phyloP scores from a whole-genome alignment of 2,888 invertebrate genomes.

The Leptinotarsa tumamoca region DNA sequence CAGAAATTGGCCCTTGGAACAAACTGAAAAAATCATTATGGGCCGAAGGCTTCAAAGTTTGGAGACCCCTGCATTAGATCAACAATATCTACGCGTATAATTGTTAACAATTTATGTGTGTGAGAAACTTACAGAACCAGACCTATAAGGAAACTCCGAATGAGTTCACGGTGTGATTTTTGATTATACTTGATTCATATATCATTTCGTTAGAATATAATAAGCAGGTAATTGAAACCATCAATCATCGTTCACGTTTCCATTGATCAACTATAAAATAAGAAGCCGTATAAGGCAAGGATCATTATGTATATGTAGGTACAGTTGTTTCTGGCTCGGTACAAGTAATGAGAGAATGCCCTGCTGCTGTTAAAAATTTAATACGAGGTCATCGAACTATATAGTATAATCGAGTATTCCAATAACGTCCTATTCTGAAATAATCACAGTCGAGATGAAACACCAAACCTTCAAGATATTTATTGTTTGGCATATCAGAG shows the following conservation, averaged over 20 bases:
- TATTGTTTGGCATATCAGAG: no score
- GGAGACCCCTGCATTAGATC: no score
- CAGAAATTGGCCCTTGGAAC: no score
- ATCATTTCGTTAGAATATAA: neutral
- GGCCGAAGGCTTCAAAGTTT: no score
- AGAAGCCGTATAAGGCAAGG: constrained; percentile 18
- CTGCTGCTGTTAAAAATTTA: neutral
- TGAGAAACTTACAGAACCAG: neutral
- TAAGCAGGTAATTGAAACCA: constrained; percentile 9
- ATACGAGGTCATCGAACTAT: neutral
- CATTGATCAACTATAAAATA: constrained; percentile 17
- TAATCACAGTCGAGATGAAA: no score
- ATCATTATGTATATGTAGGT: constrained; percentile 22
- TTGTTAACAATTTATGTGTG: no score
- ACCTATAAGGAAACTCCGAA: neutral
- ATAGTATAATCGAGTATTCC: neutral
- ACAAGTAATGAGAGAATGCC: neutral
- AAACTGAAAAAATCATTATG: no score
- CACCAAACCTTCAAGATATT: no score
- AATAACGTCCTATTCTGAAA: no score
- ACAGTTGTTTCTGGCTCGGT: constrained; percentile 13
- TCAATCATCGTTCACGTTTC: constrained; percentile 8
- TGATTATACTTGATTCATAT: neutral
- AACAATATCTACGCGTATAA: no score
- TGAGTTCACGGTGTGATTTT: neutral